phyloP scores from a whole-genome alignment of 2,113 vertebrate species.

The Nipponia nippon region DNA sequence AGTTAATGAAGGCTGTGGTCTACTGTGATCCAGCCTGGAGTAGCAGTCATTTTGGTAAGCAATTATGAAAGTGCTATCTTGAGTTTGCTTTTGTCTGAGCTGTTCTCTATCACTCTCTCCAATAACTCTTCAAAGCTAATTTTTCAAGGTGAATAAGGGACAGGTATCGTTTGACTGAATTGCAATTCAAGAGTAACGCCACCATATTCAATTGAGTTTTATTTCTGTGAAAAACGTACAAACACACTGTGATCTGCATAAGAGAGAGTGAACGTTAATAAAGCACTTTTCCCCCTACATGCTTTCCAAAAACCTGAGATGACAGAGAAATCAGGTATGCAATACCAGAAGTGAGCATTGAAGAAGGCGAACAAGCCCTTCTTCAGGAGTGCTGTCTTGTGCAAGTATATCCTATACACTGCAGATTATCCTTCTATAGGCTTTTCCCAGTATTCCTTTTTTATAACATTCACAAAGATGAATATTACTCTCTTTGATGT shows the following conservation, averaged over 20 bases:
- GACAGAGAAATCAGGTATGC: not conserved
- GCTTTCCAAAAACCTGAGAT: not conserved
- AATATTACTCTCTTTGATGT: not conserved
- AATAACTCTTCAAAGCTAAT: not conserved
- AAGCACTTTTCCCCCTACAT: not conserved
- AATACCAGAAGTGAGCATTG: not conserved
- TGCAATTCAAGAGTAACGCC: not conserved
- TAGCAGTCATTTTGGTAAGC: not conserved
- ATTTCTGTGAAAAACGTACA: not conserved
- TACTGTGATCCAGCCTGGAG: not conserved
- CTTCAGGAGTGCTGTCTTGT: not conserved
- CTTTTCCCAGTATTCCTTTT: rapidly evolving
- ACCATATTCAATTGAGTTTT: not conserved
- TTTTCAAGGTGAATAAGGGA: not conserved
- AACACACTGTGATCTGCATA: not conserved
- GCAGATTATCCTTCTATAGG: not conserved
- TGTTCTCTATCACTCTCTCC: not conserved
- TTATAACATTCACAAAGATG: not conserved
- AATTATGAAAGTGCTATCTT: not conserved
- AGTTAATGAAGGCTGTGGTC: not conserved
- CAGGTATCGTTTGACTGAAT: not conserved
- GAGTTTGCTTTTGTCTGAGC: not conserved
- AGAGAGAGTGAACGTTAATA: not conserved
- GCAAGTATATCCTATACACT: not conserved
- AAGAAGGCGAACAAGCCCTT: not conserved